Evolutionary conservation across 2,797 vertebrate genomes (phyloP).

Genomic region (Parotocinclus haroldoi): DNA sequence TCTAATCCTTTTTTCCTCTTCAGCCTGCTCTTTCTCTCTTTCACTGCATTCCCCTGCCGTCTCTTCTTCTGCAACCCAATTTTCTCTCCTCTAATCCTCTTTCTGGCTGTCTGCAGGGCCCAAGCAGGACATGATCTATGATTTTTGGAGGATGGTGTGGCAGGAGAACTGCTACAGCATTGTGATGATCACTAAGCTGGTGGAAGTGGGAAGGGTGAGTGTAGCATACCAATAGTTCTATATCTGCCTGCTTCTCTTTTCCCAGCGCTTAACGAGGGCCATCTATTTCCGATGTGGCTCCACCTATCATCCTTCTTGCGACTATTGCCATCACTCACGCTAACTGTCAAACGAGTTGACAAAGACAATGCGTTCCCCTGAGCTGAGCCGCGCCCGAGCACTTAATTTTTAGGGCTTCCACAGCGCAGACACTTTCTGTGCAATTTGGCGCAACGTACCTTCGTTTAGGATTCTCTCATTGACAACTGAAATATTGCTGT

Average conservation of each 20-base stretch:
- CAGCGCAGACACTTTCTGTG: background rate
- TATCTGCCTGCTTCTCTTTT: slow-evolving; percentile 1
- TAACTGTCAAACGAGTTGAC: slow-evolving; percentile 28
- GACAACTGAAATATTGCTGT: slow-evolving; percentile 9
- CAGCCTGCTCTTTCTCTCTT: slow-evolving; percentile 1
- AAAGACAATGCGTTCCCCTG: slow-evolving; percentile 10
- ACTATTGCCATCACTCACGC: slow-evolving; percentile 6
- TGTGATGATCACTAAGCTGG: slow-evolving; percentile 96
- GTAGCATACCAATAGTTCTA: slow-evolving; percentile 18
- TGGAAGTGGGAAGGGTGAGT: slow-evolving; percentile 95
- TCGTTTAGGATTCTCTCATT: slow-evolving; percentile 16
- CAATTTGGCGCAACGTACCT: slow-evolving; percentile 11
- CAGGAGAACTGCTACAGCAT: slow-evolving; percentile 96
- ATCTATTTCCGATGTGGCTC: slow-evolving; percentile 20
- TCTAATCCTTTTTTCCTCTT: slow-evolving; percentile 23
- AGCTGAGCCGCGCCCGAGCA: background rate
- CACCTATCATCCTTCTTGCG: slow-evolving; percentile 8
- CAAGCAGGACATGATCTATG: slow-evolving; percentile 95
- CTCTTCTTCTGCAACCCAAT: background rate
- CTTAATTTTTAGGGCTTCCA: background rate
- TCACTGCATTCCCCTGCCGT: background rate
- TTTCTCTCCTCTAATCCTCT: slow-evolving; percentile 1
- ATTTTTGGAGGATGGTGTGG: slow-evolving; percentile 99
- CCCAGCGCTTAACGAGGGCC: slow-evolving; percentile 24
- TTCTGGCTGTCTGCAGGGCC: slow-evolving; percentile 73